Percentiles rank a stretch among this genome's conserved stretches.
These are phyloP conservation scores for Galerucella pusilla DNA, from an alignment of 2,888 invertebrate species.

Conservation along the genomic window DNA sequence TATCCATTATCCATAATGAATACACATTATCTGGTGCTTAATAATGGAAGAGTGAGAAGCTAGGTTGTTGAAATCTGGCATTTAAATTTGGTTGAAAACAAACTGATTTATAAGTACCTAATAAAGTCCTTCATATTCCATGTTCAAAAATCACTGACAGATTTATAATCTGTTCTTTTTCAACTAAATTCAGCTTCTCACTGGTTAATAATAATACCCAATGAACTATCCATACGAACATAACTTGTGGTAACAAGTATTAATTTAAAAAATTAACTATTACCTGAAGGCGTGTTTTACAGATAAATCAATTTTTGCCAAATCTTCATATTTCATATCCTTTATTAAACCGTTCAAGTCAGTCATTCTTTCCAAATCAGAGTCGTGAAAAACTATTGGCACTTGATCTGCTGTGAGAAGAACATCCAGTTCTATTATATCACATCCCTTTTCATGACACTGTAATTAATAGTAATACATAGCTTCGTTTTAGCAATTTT, in stretches of 20 bases:
- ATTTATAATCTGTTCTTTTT: no score
- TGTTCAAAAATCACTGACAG: no score
- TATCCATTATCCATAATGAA: no score
- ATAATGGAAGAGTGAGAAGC: no score
- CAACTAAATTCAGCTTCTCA: no score
- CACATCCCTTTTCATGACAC: constrained; percentile 79
- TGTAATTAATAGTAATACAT: constrained; percentile 58
- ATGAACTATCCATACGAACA: background rate
- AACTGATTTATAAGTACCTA: no score
- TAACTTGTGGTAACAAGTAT: background rate
- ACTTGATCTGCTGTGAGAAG: constrained; percentile 78
- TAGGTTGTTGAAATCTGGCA: no score
- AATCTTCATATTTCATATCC: constrained; percentile 72
- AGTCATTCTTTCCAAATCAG: constrained; percentile 75
- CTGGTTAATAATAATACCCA: no score
- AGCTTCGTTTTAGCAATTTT: constrained; percentile 53
- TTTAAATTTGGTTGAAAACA: no score
- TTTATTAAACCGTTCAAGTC: constrained; percentile 68
- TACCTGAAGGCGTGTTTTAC: constrained; percentile 77
- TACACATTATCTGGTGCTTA: no score
- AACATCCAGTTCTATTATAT: constrained; percentile 83
- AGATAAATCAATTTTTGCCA: constrained; percentile 74
- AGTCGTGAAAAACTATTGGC: constrained; percentile 82
- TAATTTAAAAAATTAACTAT: constrained; percentile 33
- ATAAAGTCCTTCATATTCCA: no score